Evolutionary conservation across 1,140 invertebrate species (phyloP).

Genomic region (Plutomurus gul): DNA sequence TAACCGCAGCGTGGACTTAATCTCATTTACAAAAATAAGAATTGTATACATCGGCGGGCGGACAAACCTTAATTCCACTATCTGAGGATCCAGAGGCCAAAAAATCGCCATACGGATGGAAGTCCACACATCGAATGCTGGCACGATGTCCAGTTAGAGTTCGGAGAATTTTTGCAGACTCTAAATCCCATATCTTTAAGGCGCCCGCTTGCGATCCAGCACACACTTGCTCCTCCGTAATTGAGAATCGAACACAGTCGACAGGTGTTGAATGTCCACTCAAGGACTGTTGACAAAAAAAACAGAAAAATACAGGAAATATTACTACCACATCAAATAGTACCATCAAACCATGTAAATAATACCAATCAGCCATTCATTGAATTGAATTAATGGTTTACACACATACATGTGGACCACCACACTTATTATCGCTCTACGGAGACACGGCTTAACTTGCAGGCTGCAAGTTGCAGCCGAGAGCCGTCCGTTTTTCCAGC

Average conservation of each 20-base stretch:
- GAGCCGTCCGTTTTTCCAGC: not conserved
- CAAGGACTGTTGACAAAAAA: constrained; percentile 71
- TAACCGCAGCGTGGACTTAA: not conserved
- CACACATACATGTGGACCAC: no score
- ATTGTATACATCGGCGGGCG: no score
- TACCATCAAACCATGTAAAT: not conserved
- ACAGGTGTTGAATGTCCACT: constrained; percentile 90
- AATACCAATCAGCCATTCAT: constrained; percentile 7
- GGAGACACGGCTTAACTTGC: no score
- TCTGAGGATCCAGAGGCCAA: constrained; percentile 91
- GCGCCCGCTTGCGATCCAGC: constrained; percentile 91
- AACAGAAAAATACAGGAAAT: constrained; percentile 39
- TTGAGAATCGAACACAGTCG: constrained; percentile 92
- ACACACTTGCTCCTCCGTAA: constrained; percentile 92
- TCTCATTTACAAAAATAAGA: not conserved
- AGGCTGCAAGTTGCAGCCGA: no score
- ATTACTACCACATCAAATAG: not conserved
- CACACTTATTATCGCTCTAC: no score
- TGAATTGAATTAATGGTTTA: not conserved
- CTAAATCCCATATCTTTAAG: constrained; percentile 95
- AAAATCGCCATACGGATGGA: constrained; percentile 95
- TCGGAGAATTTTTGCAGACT: constrained; percentile 86
- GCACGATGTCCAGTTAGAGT: constrained; percentile 92
- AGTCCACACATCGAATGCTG: constrained; percentile 87
- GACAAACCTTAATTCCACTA: constrained; percentile 75